These are phyloP conservation scores for Dasysyrphus albostriatus DNA, from an alignment of 2,888 invertebrate genomes.

Conservation along the genomic window DNA sequence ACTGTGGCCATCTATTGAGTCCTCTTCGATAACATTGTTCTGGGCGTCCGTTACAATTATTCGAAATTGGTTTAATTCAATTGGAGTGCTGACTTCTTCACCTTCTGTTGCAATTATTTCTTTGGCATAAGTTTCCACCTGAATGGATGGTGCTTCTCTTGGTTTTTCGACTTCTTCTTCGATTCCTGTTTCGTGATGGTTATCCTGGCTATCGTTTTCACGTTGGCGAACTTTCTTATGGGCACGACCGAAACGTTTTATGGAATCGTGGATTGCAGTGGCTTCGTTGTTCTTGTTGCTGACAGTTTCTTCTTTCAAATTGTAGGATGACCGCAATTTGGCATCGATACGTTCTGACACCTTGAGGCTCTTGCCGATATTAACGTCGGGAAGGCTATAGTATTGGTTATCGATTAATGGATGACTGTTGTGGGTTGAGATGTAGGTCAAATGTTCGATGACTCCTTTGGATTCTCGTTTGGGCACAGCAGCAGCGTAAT, in stretches of 20 bases:
- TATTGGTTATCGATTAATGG: slow-evolving; percentile 87
- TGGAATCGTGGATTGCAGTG: slow-evolving; percentile 81
- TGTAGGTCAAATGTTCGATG: slow-evolving; percentile 77
- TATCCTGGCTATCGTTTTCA: slow-evolving; percentile 74
- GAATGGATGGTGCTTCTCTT: slow-evolving; percentile 81
- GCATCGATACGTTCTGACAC: slow-evolving; percentile 90
- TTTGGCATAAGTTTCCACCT: slow-evolving; percentile 81
- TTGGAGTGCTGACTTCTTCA: not conserved
- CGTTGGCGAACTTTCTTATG: slow-evolving; percentile 81
- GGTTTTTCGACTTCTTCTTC: slow-evolving; percentile 77
- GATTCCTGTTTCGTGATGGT: slow-evolving; percentile 57
- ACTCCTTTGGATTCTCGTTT: slow-evolving; percentile 68
- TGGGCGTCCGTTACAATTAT: slow-evolving; percentile 83
- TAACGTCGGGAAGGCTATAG: slow-evolving; percentile 89
- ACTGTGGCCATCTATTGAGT: slow-evolving; percentile 79
- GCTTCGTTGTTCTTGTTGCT: slow-evolving; percentile 27
- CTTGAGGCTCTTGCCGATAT: slow-evolving; percentile 88
- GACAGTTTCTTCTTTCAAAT: slow-evolving; percentile 76
- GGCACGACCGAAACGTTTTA: slow-evolving; percentile 82
- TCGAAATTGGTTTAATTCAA: slow-evolving; percentile 78
- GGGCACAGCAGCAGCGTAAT: slow-evolving; percentile 73
- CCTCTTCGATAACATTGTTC: slow-evolving; percentile 82
- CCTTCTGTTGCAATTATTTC: slow-evolving; percentile 77
- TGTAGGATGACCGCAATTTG: slow-evolving; percentile 86
- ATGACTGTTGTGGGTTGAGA: slow-evolving; percentile 70